Evolutionary conservation across 2,797 vertebrate species (phyloP), one percentile per base, ranked within the genome.

Genomic region (Petrocephalus schoutedeni): DNA sequence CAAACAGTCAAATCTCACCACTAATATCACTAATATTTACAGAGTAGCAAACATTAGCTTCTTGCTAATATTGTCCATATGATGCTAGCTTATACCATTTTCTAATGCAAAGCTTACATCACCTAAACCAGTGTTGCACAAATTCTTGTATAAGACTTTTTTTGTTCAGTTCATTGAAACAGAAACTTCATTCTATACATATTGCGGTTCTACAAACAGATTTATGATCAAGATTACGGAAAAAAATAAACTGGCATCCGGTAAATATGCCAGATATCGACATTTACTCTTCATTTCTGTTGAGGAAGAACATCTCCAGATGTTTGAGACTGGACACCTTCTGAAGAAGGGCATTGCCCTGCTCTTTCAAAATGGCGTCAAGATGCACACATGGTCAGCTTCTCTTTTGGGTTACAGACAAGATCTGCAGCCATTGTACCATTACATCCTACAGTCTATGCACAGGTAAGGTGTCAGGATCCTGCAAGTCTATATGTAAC

Each of bases 351-450:
- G 85, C 12, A n/a, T 21, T 12, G 54, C 74, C 77, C 32, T 19
- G 10, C 6, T 82, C 12, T 59, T 41, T 45, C 23, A 16, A 67
- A 67, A 64, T 77, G 21, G 57, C n/a, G 28, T 19, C 32, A 77
- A 32, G 41, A 14, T 84, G 19, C 41, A 41, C 14, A 77, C 32
- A 41, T 9, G 41, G 41, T n/a, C 71, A n/a, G 6, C 2, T 77
- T 45, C n/a, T 28, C n/a, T 67, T 49, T 86, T 67, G 19, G 74
- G 36, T 86, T 87, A 21, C 74, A 12, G 80, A 7, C 86, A 88
- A 53, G 89, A 92, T 86, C 91, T 87, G 36, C 87, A 91, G 87
- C 74, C 89, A 86, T 87, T 91, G 94, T 94, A 94, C 94, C 94
- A 92, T 94, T 91, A 91, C 64, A 90, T 89, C 82, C 90, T 88